Evolutionary conservation across 1,140 invertebrate genomes (phyloP), one percentile per base, ranked within the genome.

Genomic region (Laodelphax striatellus): DNA sequence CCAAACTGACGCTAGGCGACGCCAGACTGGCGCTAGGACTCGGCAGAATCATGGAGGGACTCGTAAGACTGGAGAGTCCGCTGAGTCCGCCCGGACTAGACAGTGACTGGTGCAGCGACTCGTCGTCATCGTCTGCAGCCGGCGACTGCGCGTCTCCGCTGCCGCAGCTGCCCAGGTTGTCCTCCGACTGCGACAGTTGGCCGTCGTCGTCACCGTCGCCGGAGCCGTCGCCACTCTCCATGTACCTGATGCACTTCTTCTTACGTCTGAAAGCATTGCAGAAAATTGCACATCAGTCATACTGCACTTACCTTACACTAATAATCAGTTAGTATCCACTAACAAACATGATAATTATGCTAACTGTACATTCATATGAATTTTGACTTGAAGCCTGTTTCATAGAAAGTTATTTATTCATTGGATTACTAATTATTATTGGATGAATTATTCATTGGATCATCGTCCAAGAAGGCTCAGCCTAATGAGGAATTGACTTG

Each of bases 221-320:
- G 70, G 82, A 75, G 2, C 34, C 34, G 9, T 50, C 46, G 83
- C 86, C 63, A 64, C 77, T 69, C 75, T 85, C 82, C 84, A 93
- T 87, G 77, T 95, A 96, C 63, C 93, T 87, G 73, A 96, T 92
- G 81, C 94, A 97, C 80, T 96, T 97, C 80, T 97, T 97, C 83
- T 98, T 97, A 80, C 94, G 90, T 80, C 94, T 97, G 80, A 31
- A 68, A 66, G 14, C 46, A 22, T 21, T 52, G 42, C 44, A 17
- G 19, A 38, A 31, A 6, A 55, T 14, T 38, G 34, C 34, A 38
- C 34, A 38, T 38, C 34, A 38, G 24, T 38, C 34, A 38, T 8
- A 28, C 24, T 28, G 24, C 24, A 4, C 24, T 28, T 28, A 4
- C 2, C 24, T 28, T 28, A 28, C 24, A 28, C 6, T 6, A 28